Conservation (phyloP, 2,113 vertebrate genomes). For the Campylomormyrus tamandua region DNA sequence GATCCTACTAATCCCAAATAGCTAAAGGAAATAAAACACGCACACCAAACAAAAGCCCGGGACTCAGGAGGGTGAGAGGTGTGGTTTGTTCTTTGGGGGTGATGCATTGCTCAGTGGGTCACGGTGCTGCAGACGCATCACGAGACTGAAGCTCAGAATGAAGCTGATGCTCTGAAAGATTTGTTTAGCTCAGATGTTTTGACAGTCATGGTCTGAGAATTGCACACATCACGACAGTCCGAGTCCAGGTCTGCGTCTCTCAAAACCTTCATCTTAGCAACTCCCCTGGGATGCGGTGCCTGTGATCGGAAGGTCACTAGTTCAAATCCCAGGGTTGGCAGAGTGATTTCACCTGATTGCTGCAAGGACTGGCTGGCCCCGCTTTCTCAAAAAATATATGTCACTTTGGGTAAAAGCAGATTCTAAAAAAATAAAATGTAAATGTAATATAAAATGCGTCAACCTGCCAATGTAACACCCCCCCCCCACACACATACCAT, state of each 20-base stretch:
- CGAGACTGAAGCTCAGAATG: background rate
- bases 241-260: background rate
- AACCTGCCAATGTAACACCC: background rate
- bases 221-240: background rate
- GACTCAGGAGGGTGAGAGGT: background rate
- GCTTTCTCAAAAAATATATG: background rate
- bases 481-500: background rate
- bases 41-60: too few relatives aligned
- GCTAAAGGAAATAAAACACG: too few relatives aligned
- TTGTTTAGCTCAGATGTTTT: background rate
- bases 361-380: background rate
- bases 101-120: background rate
- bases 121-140: background rate
- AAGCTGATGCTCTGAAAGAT: background rate
- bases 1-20: too few relatives aligned
- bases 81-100: background rate
- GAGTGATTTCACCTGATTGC: background rate
- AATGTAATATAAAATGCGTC: background rate
- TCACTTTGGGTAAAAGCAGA: background rate
- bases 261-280: background rate
- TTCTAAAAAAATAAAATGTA: background rate
- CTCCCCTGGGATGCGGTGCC: background rate
- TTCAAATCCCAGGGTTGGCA: background rate
- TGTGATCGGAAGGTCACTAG: background rate
- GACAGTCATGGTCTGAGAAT: background rate